Base-by-base conservation (phyloP, 2,113 vertebrate genomes). In the Corythornis vintsioides region DNA sequence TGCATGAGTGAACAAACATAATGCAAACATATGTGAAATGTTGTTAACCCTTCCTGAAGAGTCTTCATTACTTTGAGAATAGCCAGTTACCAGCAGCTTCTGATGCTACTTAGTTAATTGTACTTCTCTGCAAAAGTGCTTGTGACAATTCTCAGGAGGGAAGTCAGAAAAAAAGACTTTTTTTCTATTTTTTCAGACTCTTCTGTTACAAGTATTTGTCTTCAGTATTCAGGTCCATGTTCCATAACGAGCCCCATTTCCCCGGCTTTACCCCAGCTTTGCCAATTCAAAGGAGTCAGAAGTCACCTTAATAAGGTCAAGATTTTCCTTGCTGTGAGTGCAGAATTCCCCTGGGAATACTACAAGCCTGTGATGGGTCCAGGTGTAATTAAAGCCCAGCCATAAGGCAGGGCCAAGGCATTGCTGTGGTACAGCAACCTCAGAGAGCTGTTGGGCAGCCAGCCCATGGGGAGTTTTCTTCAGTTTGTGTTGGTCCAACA, bases 171-270 rank as follows among this genome's bases (percentile, higher is more conserved):
- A 73, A 2, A 91, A 19, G 15, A 10, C 35, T 48, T 52, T 40
- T 48, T 52, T 57, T 16, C 6, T 29, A 4, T 20, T 31, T 59
- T 60, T 72, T 10, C 59, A 59, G 8, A 14, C 12, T 64, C 10
- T 59, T 57, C 21, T 15, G 13, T 10, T 63, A 2, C 1, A 6
- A 64, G 3, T 61, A 11, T 67, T 59, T 40, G 22, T 70, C 85
- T 88, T 70, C 21, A 47, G 13, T 24, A 13, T 16, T 6, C 0
- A 47, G 12, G 4, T 12, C 3, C 0, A 1, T 45, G 3, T 60
- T 88, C 29, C 3, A 14, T 9, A 61, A 59, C 15, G 9, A 60
- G 3, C 14, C 11, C 9, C 6, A 2, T 43, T 83, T 70, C 35
- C 22, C 26, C 45, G 7, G 7, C 52, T 86, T 65, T 15, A 60